Evolutionary conservation across 2,888 invertebrate species (phyloP), one percentile per base, ranked within the genome.

Genomic region (Cylloceria caligata): DNA sequence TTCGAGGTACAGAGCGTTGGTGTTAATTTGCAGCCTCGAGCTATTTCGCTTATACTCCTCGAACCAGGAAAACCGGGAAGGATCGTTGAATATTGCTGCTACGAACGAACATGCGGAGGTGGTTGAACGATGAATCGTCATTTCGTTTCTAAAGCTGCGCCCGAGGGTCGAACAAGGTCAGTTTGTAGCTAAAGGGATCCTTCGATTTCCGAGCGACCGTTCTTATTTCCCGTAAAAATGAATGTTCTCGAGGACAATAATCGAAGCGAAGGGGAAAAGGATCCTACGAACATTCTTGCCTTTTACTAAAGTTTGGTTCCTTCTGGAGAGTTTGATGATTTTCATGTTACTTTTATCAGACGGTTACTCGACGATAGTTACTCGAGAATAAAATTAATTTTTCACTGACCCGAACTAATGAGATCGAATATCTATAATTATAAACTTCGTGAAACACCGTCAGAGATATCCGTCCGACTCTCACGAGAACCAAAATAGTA

Each of bases 11-110:
- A 65, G 30, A 65, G 7, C n/a, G 67, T 1, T 30, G 57, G 57
- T 52, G 65, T 75, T 76, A 72, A 81, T 71, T 67, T 62, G 19
- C 3, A 68, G 47, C 67, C 68, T 49, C 68, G n/a, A 60, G 68
- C 75, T 60, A 76, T 68, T 55, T 68, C 57, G 60, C 57, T 75
- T 67, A 67, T 68, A 49, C 68, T 49, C 60, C 13, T 3, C 1
- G 36, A 36, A 62, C 11, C 9, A 16, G 67, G 42, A 45, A 19
- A 57, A 36, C 36, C 45, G 5, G 45, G 57, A 57, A 60, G 34
- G 55, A 9, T 30, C 9, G 67, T 68, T 9, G 67, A 49, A 16
- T 47, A 34, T 52, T 19, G 49, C 21, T 3, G 34, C 13, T 6
- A 34, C 16, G 49, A 67, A 21, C 36, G 36, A 21, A 9, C 2